These are phyloP conservation scores for Drosophila lowei DNA, from an alignment of 1,140 invertebrate species.

Conservation along the genomic window DNA sequence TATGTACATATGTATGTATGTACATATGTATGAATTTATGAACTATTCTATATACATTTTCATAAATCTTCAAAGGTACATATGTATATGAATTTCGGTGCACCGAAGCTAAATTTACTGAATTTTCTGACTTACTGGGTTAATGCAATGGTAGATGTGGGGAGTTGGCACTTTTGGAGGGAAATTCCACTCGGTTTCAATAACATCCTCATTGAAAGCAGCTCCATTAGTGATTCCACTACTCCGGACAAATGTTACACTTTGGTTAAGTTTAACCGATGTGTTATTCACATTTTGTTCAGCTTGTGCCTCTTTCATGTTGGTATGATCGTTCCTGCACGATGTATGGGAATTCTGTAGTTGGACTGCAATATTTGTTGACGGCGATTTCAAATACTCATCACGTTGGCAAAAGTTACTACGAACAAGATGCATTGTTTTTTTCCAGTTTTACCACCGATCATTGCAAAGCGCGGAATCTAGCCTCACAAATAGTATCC, in stretches of 20 bases:
- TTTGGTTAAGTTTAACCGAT: conserved; percentile 51
- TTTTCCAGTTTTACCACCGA: conserved; percentile 89
- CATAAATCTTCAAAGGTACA: too few species aligned
- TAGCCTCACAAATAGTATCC: not conserved
- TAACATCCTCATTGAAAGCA: conserved; percentile 37
- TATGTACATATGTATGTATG: too few species aligned
- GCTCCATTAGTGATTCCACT: conserved; percentile 38
- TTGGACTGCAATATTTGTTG: conserved; percentile 86
- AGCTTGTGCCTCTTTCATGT: conserved; percentile 39
- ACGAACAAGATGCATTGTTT: conserved; percentile 93
- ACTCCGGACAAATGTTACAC: conserved; percentile 62
- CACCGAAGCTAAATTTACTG: too few species aligned
- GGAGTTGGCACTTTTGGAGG: conserved; percentile 89
- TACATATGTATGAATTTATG: too few species aligned
- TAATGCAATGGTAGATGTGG: conserved; percentile 89
- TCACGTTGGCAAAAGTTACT: conserved; percentile 93
- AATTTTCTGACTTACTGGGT: conserved; percentile 87
- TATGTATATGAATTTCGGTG: too few species aligned
- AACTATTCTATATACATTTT: too few species aligned
- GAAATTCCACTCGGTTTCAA: conserved; percentile 87
- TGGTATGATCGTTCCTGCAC: conserved; percentile 48
- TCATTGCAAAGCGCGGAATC: conserved; percentile 84
- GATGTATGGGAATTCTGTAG: conserved; percentile 84
- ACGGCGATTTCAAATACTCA: conserved; percentile 85
- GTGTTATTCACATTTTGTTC: conserved; percentile 20